Evolutionary conservation across 2,113 vertebrate species (phyloP).

Genomic region (Chrysochloris asiatica): DNA sequence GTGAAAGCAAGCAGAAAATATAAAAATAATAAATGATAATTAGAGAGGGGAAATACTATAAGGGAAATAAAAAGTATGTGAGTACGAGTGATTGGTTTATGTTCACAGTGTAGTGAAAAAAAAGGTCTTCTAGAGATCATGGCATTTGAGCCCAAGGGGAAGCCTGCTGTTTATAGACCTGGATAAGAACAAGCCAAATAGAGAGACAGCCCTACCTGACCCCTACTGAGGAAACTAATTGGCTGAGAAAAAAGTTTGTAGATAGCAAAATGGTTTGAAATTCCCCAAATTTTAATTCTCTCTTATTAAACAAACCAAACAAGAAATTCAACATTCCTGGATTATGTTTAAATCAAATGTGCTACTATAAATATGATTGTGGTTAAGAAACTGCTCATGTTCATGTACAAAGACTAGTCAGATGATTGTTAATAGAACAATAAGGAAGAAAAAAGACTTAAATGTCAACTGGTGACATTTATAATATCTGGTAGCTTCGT

Average conservation of each 20-base stretch:
- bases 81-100: neutral
- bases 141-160: neutral
- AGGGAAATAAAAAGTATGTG: neutral
- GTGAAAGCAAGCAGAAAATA: neutral
- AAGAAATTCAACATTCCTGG: neutral
- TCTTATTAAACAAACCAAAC: slow-evolving; percentile 17
- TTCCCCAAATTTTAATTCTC: slow-evolving; percentile 38
- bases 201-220: neutral
- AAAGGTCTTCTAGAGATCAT: neutral
- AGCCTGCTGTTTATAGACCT: neutral
- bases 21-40: neutral
- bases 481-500: no score
- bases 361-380: neutral
- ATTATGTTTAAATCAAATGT: neutral
- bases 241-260: neutral
- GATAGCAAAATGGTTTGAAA: slow-evolving; percentile 5
- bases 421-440: neutral
- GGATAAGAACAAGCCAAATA: neutral
- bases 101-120: neutral
- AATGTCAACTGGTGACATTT: slow-evolving; percentile 11
- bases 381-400: slow-evolving; percentile 7
- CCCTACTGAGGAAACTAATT: neutral
- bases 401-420: neutral
- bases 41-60: neutral
- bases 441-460: neutral